Base-by-base conservation (phyloP, 2,888 invertebrate genomes). In the Eupithecia abbreviata region DNA sequence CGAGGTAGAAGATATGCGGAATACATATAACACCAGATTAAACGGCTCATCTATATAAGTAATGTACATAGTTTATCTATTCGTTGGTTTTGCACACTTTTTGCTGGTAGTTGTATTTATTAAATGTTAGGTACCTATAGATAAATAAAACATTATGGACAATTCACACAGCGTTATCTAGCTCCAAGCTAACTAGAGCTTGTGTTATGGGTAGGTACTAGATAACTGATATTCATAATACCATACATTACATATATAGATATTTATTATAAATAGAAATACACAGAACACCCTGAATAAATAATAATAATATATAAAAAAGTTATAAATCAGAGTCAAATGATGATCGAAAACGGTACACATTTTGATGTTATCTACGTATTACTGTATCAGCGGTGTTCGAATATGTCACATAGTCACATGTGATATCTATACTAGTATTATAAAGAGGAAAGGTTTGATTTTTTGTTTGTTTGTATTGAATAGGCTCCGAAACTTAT, bases 1-100 rank as follows among this genome's bases (percentile, higher is more conserved):
- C 80, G 79, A 74, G 49, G 58, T 18, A 77, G 77, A 78, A 85
- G 83, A 84, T 83, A 87, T 86, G 87, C 87, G 87, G 85, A 86
- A 86, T 82, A 83, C 81, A 80, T 75, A 81, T 76, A 73, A 77
- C 73, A 77, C 77, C 75, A 77, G 79, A 82, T 77, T 82, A 82
- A 83, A 86, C 80, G 82, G 71, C 68, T 75, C 51, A 73, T 78
- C 75, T 69, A 6, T 71, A 66, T 62, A 70, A 71, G 62, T 71
- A 67, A 49, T 18, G 58, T 73, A 75, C 75, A 71, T 72, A 74
- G 70, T 71, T 73, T 72, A 66, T 42, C 72, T 69, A 69, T 49
- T 71, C 66, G 58, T 76, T 72, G 66, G 49, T 65, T 66, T 41
- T 65, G 15, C 41, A 41, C 65, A 65, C 4, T 65, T 65, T 65